Evolutionary conservation across 2,888 invertebrate genomes (phyloP).

Genomic region (Sepioteuthis lessoniana): DNA sequence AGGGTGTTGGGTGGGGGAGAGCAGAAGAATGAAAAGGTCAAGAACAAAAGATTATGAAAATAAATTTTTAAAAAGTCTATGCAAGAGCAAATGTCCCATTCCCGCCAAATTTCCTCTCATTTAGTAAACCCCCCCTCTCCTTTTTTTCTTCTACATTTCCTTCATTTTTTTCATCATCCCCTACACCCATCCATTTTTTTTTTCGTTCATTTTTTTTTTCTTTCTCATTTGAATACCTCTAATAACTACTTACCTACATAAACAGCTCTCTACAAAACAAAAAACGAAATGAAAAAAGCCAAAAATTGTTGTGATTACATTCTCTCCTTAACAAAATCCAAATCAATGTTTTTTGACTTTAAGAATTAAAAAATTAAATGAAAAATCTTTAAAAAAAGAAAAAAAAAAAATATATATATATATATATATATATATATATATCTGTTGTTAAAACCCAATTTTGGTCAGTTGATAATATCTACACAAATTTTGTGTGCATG

Average conservation of each 20-base stretch:
- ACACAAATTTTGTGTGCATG: slow-evolving; percentile 5
- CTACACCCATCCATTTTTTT: too few species aligned
- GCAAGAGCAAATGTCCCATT: slow-evolving; percentile 20
- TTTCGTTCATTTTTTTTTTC: background rate
- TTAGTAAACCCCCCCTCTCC: background rate
- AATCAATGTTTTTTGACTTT: background rate
- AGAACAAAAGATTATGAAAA: background rate
- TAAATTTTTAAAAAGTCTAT: background rate
- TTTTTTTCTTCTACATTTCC: background rate
- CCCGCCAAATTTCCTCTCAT: slow-evolving; percentile 33
- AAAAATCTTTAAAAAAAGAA: background rate
- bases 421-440: background rate
- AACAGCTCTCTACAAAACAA: slow-evolving; percentile 33
- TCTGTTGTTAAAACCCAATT: background rate
- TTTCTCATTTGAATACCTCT: slow-evolving; percentile 33
- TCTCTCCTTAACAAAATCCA: background rate
- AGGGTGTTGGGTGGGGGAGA: background rate
- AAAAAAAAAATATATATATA: background rate
- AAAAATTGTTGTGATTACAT: slow-evolving; percentile 33
- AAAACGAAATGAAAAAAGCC: background rate
- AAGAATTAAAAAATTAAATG: background rate
- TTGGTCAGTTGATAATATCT: slow-evolving; percentile 33
- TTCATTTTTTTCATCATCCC: too few species aligned
- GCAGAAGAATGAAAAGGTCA: slow-evolving; percentile 20
- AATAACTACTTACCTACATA: background rate